Evolutionary conservation across 2,888 invertebrate genomes (phyloP), one percentile per base, ranked within the genome.

Genomic region (Idaea aversata): DNA sequence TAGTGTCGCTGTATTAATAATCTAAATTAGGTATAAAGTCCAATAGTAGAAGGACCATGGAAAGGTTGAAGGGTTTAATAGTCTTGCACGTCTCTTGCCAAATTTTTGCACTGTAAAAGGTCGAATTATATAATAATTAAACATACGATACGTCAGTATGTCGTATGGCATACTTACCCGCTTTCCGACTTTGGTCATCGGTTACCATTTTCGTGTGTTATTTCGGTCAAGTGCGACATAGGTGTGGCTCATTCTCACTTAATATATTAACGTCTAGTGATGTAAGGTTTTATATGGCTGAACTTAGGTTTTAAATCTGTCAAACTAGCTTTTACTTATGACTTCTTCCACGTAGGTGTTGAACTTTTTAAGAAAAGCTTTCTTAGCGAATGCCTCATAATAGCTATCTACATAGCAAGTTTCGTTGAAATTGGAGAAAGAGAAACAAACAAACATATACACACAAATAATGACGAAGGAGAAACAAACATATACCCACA

Each of bases 101-200:
- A 74, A 76, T 71, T 71, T 70, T 72, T 62, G 70, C 71, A 63
- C 69, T 66, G 64, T 63, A 62, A 75, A 71, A 76, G 75, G 75
- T 71, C 70, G 64, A 6, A 60, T 75, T 73, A 70, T 69, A 67
- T 69, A 74, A 74, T 67, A 65, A 58, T 16, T 34, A 58, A 34
- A 15, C 38, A 58, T 34, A 58, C 16, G 59, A 47, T 62, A 62
- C 25, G 16, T 62, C 25, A 62, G 25, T 25, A 5, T 15, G 15
- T 13, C 57, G 59, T 35, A 35, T 63, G 35, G 63, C 35, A 63
- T 59, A 36, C 34, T 15, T 38, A 47, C 60, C 16, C 25, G 25
- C 25, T 60, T 60, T 34, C 60, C 47, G 47, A 47, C 47, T 47
- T 47, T 47, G 47, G 47, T 47, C 47, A 47, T 47, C 47, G 47